Percentiles rank a stretch among this genome's conserved stretches.
phyloP scores from a whole-genome alignment of 2,888 invertebrate species.

The Nymphalis urticae region DNA sequence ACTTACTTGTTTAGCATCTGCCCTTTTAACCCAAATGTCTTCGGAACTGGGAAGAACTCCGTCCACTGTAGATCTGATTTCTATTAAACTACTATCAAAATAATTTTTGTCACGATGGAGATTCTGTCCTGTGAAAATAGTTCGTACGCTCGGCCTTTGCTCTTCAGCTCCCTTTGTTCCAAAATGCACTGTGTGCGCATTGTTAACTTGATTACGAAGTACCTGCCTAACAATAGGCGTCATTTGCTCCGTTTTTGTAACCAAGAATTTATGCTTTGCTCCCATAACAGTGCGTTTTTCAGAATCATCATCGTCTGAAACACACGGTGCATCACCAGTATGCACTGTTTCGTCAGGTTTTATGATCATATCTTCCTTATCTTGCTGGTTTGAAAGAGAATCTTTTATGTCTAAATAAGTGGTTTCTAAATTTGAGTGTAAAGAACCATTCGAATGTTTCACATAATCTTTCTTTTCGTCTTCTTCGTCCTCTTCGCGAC shows the following conservation, averaged over 20 bases:
- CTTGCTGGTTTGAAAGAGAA: constrained; percentile 40
- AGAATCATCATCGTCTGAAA: constrained; percentile 57
- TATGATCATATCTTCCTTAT: constrained; percentile 42
- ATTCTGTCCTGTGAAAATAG: constrained; percentile 81
- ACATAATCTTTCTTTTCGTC: constrained; percentile 76
- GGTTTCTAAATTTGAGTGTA: constrained; percentile 44
- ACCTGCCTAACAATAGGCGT: constrained; percentile 72
- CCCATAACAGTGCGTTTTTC: constrained; percentile 69
- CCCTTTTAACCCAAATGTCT: constrained; percentile 87
- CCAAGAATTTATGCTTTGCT: constrained; percentile 70
- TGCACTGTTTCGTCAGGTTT: constrained; percentile 39
- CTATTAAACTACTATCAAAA: constrained; percentile 91
- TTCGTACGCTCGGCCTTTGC: constrained; percentile 82
- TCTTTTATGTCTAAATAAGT: constrained; percentile 43
- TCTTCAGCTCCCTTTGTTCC: constrained; percentile 82
- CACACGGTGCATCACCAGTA: constrained; percentile 12
- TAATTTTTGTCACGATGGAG: constrained; percentile 89
- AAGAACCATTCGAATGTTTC: constrained; percentile 38
- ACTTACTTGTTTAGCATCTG: constrained; percentile 82
- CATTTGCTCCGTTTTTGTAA: constrained; percentile 63
- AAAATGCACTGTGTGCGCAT: constrained; percentile 86
- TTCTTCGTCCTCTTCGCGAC: constrained; percentile 92
- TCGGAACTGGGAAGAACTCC: constrained; percentile 83
- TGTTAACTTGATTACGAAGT: constrained; percentile 74
- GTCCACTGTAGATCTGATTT: constrained; percentile 88